Evolutionary conservation across 1,140 invertebrate genomes (phyloP).

Genomic region (Rhopalosiphum padi): DNA sequence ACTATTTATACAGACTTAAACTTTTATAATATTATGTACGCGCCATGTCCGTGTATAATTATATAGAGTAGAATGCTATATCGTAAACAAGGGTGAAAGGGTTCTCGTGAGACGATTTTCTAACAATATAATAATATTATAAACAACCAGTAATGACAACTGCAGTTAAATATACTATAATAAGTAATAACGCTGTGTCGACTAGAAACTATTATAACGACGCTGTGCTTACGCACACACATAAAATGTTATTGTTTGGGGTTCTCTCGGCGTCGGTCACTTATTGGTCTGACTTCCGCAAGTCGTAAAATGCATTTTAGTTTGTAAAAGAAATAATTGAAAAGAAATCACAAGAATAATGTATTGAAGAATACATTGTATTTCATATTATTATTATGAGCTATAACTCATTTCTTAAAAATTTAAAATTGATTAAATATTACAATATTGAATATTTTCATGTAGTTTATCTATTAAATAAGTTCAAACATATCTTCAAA

Average conservation of each 20-base stretch:
- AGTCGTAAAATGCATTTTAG: neutral
- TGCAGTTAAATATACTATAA: neutral
- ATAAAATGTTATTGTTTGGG: slow-evolving; percentile 8
- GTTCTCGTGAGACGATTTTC: neutral
- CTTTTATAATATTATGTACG: neutral
- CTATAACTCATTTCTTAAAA: too few species aligned
- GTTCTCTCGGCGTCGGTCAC: neutral
- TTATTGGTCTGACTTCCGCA: neutral
- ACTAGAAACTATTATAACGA: neutral
- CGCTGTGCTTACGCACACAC: neutral
- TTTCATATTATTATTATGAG: too few species aligned
- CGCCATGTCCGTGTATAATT: neutral
- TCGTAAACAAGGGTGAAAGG: neutral
- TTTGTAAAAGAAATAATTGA: neutral
- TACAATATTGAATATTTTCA: too few species aligned
- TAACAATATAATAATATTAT: neutral
- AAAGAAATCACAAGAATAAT: neutral
- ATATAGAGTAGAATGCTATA: neutral
- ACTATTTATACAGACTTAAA: neutral
- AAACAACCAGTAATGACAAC: neutral
- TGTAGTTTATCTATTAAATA: too few species aligned
- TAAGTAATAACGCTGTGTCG: neutral
- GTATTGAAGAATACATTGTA: neutral
- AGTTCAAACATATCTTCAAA: too few species aligned
- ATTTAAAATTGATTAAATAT: too few species aligned